Conservation (phyloP, 2,113 vertebrate genomes). For the Tylochromis polylepis region DNA sequence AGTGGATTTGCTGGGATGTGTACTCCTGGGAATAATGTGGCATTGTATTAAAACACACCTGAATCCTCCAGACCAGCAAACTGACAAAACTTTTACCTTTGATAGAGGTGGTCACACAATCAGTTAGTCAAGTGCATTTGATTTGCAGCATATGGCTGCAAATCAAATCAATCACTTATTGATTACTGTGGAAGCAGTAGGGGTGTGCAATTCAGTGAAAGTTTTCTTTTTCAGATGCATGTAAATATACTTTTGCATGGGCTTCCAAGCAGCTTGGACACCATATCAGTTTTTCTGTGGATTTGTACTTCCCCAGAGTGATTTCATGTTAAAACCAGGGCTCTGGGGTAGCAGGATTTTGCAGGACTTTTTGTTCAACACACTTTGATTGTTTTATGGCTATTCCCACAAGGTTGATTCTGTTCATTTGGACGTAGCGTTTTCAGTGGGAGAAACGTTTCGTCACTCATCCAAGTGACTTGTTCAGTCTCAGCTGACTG, state of each 20-base stretch:
- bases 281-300: background rate
- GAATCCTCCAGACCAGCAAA: background rate
- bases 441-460: too few species aligned
- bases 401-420: too few species aligned
- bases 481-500: too few species aligned
- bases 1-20: background rate
- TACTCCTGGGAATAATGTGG: background rate
- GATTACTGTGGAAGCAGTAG: background rate
- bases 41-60: background rate
- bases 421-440: too few species aligned
- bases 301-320: background rate
- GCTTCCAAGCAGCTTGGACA: background rate
- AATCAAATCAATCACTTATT: background rate
- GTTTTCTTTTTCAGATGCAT: background rate
- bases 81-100: background rate
- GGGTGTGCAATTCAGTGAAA: background rate
- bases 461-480: too few species aligned
- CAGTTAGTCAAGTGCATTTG: background rate
- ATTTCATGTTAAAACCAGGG: background rate
- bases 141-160: background rate
- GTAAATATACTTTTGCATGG: background rate
- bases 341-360: background rate
- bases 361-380: background rate
- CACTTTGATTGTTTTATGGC: background rate
- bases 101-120: background rate